Base-by-base conservation (phyloP, 1,140 invertebrate genomes). In the Choristoneura fumiferana region DNA sequence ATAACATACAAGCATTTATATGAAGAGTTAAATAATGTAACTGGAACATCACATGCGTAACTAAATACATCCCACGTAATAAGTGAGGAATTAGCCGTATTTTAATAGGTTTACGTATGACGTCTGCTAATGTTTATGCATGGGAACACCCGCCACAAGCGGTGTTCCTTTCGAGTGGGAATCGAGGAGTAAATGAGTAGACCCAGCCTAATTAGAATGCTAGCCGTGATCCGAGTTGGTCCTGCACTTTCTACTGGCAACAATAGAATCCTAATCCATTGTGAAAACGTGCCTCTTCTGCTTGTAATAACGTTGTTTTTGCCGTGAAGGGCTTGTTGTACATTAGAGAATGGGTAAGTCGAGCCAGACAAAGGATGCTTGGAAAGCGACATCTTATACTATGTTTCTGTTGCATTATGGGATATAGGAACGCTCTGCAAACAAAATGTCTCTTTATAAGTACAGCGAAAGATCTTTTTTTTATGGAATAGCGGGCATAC, bases 161-260 rank as follows among this genome's bases (percentile, higher is more conserved):
- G 29, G 43, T 1, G 43, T 49, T 49, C 43, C 43, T 17, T 49
- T 22, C 18, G 18, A 49, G 43, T 13, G 10, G 22, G 43, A 17
- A 15, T 49, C 8, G 18, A 2, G 2, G 6, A 49, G 43, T 8
- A 49, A 49, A 49, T 49, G 43, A 29, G 66, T 70, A 67, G 63
- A 69, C 65, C 52, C 49, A 69, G 59, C 59, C 60, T 66, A 72
- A 77, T 84, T 81, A 80, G 63, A 78, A 84, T 84, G 67, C 79
- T 67, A 53, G 63, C 62, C 76, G 58, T 74, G 79, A 76, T 78
- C 72, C 65, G 54, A 71, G 63, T 67, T 62, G 69, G 67, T 62
- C 63, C 63, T 74, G 73, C 71, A 81, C 81, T 84, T 84, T 84
- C 81, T 84, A 84, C 67, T 63, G 34, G 52, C 65, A 79, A 82